Evolutionary conservation across 2,797 vertebrate genomes (phyloP).

Genomic region (Cirrhinus mrigala): DNA sequence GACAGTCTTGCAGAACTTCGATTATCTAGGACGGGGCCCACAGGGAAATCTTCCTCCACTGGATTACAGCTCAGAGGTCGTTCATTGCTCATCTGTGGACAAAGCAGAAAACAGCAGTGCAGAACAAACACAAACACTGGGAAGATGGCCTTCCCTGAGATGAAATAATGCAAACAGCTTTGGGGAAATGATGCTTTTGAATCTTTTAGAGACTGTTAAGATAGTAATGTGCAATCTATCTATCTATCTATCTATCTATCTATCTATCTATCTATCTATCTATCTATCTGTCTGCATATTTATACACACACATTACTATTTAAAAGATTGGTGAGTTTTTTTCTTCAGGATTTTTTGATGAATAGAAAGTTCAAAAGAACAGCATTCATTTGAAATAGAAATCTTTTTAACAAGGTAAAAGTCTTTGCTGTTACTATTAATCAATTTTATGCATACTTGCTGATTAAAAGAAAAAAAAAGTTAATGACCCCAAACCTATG

Average conservation of each 20-base stretch:
- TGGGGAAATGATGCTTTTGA: too few relatives aligned
- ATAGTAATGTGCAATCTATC: too few relatives aligned
- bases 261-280: too few relatives aligned
- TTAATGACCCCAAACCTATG: neutral
- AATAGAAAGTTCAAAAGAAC: too few relatives aligned
- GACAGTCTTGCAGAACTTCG: constrained; percentile 47
- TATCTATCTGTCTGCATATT: too few relatives aligned
- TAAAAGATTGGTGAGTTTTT: too few relatives aligned
- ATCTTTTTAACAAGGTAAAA: too few relatives aligned
- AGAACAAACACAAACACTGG: constrained; percentile 43
- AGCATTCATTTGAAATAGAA: too few relatives aligned
- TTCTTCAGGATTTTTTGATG: neutral
- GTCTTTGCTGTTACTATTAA: too few relatives aligned
- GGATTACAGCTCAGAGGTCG: constrained; percentile 45
- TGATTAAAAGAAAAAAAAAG: neutral
- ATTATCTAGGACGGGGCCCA: constrained; percentile 47
- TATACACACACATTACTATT: too few relatives aligned
- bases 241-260: too few relatives aligned
- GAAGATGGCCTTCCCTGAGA: constrained; percentile 29
- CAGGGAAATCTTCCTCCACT: constrained; percentile 57
- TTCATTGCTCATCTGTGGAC: constrained; percentile 46
- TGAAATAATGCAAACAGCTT: constrained; percentile 46
- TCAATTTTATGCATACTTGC: neutral
- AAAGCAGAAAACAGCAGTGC: constrained; percentile 42
- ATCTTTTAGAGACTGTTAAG: too few relatives aligned